Evolutionary conservation across 2,888 invertebrate genomes (phyloP), one percentile per base, ranked within the genome.

Genomic region (Mesochorus sp.): DNA sequence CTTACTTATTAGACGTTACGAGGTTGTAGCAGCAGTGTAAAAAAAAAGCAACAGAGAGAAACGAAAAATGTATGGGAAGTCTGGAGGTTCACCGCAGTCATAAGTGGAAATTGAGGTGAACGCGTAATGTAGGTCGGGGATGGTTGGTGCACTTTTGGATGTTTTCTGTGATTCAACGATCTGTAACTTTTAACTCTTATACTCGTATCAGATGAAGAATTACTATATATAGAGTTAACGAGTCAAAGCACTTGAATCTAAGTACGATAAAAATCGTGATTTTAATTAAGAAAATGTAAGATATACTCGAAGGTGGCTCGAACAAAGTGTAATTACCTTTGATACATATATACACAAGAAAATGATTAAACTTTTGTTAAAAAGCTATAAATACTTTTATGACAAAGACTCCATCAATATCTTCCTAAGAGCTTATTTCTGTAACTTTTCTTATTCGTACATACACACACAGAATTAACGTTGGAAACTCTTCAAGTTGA

Each of bases 71-170:
- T n/a, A 31, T 17, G 31, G 49, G 53, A 53, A 53, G 28, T 62
- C 28, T 19, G 21, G 3, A 53, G 26, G 8, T 26, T 6, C n/a
- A 26, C 8, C 19, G 14, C 8, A n/a, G 19, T 47, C 21, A 34
- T 61, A 14, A 17, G 31, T 21, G 4, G 47, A 34, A 17, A 55
- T 28, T 34, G 14, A 47, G 14, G 42, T 53, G 42, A 61, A 71
- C 51, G 53, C 37, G 17, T 51, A 2, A 53, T 53, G 61, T 61
- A 71, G 62, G 53, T 62, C 61, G 62, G 71, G 51, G 44, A 62
- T 62, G 51, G 12, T 53, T n/a, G n/a, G n/a, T n/a, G 51, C 62
- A 71, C 42, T 71, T 61, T 10, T 14, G 21, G 2, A 44, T 44
- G 10, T 53, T 62, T 28, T 10, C 24, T 28, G 12, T 34, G 5